Conservation (phyloP, 2,888 invertebrate genomes). For the Sthenelais limicola region DNA sequence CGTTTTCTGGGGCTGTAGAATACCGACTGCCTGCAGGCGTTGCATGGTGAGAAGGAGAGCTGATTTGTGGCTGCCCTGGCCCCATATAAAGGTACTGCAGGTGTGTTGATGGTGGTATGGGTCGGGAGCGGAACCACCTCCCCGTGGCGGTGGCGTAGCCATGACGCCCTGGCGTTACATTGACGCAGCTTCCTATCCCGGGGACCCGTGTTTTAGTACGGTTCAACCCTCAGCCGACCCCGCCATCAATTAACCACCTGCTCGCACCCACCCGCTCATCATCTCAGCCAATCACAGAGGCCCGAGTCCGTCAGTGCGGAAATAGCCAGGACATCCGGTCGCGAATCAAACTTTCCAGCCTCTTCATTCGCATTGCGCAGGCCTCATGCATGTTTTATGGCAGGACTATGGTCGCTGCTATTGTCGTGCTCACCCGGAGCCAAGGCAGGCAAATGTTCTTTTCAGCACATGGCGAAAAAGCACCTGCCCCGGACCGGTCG, state of each 20-base stretch:
- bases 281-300: constrained; percentile 34
- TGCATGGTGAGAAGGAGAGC: no score
- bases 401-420: constrained; percentile 17
- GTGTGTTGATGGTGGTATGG: neutral
- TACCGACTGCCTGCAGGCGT: no score
- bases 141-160: constrained; percentile 33
- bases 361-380: constrained; percentile 34
- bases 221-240: neutral
- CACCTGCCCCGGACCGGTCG: constrained; percentile 31
- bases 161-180: constrained; percentile 38
- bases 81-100: no score
- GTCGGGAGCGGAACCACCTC: constrained; percentile 16
- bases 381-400: constrained; percentile 38
- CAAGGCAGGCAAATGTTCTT: constrained; percentile 30
- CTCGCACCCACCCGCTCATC: constrained; percentile 9
- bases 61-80: no score
- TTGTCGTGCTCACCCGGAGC: constrained; percentile 33
- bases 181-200: constrained; percentile 25
- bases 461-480: constrained; percentile 39
- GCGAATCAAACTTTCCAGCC: constrained; percentile 38
- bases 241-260: constrained; percentile 37
- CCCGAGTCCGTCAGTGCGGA: constrained; percentile 29
- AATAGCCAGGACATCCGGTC: constrained; percentile 40
- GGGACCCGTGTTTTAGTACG: neutral
- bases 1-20: no score